Evolutionary conservation across 2,888 invertebrate species (phyloP).

Genomic region (Aleiodes leptofemur): DNA sequence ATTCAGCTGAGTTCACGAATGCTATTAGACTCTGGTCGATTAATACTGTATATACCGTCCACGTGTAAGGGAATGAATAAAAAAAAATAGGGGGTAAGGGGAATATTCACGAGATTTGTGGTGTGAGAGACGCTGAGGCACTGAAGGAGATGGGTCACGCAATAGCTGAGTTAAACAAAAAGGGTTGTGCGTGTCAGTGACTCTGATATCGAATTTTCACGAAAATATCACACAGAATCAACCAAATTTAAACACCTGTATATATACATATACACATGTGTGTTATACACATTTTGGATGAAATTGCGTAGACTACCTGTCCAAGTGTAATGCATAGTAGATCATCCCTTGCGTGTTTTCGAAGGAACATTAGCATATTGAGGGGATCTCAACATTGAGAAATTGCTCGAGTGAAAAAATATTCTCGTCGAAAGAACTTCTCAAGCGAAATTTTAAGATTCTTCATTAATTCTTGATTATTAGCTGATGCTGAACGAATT

Average conservation of each 20-base stretch:
- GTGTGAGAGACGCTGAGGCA: slow-evolving; percentile 28
- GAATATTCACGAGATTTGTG: not conserved
- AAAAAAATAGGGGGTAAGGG: not conserved
- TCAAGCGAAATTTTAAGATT: slow-evolving; percentile 33
- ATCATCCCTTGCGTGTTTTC: slow-evolving; percentile 58
- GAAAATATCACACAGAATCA: not conserved
- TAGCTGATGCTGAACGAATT: too few relatives aligned
- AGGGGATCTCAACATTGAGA: slow-evolving; percentile 42
- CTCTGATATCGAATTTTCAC: not conserved
- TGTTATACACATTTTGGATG: not conserved
- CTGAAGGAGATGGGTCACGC: slow-evolving; percentile 57
- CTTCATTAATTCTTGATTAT: not conserved
- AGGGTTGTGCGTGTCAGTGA: slow-evolving; percentile 54
- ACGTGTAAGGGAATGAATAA: not conserved
- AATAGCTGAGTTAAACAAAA: slow-evolving; percentile 55
- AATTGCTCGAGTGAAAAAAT: slow-evolving; percentile 47
- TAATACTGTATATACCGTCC: not conserved
- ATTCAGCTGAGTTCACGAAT: not conserved
- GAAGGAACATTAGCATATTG: slow-evolving; percentile 58
- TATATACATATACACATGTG: slow-evolving; percentile 28
- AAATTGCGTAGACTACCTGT: slow-evolving; percentile 14
- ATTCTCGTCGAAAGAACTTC: slow-evolving; percentile 48
- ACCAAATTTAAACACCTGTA: slow-evolving; percentile 22
- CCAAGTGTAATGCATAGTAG: slow-evolving; percentile 28
- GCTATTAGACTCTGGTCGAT: not conserved